Evolutionary conservation across 2,113 vertebrate species (phyloP), one percentile per base, ranked within the genome.

Genomic region (Centropristis striata): DNA sequence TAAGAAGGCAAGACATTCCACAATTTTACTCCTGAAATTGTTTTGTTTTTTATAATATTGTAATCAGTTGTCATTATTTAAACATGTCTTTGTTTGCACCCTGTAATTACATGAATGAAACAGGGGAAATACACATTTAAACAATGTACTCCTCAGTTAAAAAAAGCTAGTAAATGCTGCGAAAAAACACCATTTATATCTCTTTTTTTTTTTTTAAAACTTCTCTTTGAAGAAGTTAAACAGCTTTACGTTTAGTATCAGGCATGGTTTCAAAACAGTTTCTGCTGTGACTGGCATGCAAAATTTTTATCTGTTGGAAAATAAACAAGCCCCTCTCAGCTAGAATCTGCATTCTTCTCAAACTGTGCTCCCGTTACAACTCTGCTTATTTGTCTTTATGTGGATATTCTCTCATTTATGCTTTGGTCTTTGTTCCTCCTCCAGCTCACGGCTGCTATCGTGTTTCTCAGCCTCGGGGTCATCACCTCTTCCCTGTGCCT

Each of bases 401-500:
- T 50, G 23, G 18, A 65, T 50, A 55, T 37, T 7, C 16, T 41
- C 16, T 39, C 1, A 55, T 60, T 42, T 60, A 0, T 25, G 3
- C 3, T 71, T 54, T 41, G 46, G 15, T 20, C 28, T 55, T 41
- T 41, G 27, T 53, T 70, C 53, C 5, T 66, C n/a, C 55, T 78
- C 50, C 76, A 95, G 93, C 55, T 95, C 46, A 85, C 88, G 1
- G 92, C 94, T 23, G 85, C 93, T 8, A 95, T 94, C 0, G 44
- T 91, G 0, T 95, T 95, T 85, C 91, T 95, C 58, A 95, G 94
- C 81, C 83, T 95, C 1, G 95, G 94, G 42, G 71, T 94, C 54
- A 71, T 93, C 50, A 13, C 88, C 25, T 91, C 92, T 7, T 93
- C 93, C 57, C 32, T 93, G 57, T 95, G 94, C 80, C 66, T 93